Conservation (phyloP, 1,140 invertebrate species). For the Hyposmocoma kahamanoa region DNA sequence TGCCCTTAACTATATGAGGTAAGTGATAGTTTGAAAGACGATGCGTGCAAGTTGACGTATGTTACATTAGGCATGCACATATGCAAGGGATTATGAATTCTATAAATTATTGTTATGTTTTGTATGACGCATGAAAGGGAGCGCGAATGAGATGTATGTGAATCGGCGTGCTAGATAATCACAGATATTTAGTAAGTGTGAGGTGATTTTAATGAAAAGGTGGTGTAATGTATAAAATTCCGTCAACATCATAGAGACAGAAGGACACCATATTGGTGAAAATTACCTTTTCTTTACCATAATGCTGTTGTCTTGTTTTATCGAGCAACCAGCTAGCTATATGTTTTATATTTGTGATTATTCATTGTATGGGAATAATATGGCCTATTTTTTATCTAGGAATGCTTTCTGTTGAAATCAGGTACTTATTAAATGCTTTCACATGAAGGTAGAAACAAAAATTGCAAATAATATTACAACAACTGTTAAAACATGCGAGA, state of each 20-base stretch:
- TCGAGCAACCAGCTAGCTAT: no score
- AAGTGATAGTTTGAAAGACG: slow-evolving; percentile 49
- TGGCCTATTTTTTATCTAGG: no score
- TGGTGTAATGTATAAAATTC: slow-evolving; percentile 59
- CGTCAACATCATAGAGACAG: slow-evolving; percentile 49
- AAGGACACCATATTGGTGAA: slow-evolving; percentile 68
- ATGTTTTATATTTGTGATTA: no score
- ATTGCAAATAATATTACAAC: no score
- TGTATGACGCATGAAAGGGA: slow-evolving; percentile 54
- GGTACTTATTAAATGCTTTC: no score
- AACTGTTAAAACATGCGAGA: no score
- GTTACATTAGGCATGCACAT: slow-evolving; percentile 72
- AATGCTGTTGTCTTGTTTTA: no score
- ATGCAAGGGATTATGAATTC: slow-evolving; percentile 69
- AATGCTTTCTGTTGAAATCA: no score
- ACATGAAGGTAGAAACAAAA: no score
- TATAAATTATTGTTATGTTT: slow-evolving; percentile 68
- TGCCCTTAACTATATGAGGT: no score
- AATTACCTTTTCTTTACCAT: slow-evolving; percentile 52
- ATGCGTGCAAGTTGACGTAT: slow-evolving; percentile 56
- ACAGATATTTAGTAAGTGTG: slow-evolving; percentile 59
- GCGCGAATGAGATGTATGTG: slow-evolving; percentile 37
- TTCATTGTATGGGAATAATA: no score
- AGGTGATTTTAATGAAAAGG: slow-evolving; percentile 46
- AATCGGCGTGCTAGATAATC: slow-evolving; percentile 43